These are phyloP conservation scores for Gallinago jamesoni DNA, from an alignment of 2,113 vertebrate species.

Conservation along the genomic window DNA sequence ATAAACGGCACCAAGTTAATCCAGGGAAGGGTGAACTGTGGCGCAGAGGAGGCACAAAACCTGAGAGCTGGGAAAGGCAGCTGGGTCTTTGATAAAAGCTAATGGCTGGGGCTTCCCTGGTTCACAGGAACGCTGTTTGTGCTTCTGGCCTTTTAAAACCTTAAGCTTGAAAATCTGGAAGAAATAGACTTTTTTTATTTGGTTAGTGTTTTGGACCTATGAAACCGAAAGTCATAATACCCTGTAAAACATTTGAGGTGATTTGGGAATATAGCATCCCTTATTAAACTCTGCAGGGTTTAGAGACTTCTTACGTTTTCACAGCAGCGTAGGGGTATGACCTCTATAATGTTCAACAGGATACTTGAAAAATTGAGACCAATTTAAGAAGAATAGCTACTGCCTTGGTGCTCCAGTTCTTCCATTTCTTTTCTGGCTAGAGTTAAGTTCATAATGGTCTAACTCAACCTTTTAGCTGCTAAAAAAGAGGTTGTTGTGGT, in stretches of 20 bases:
- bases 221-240: not conserved
- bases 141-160: not conserved
- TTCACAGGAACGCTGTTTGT: not conserved
- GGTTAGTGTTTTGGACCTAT: not conserved
- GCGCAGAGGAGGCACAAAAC: not conserved
- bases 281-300: not conserved
- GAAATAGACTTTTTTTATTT: conserved; percentile 29
- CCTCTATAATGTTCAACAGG: not conserved
- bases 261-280: not conserved
- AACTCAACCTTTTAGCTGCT: not conserved
- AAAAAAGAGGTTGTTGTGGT: not conserved
- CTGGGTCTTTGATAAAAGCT: not conserved
- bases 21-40: not conserved
- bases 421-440: not conserved
- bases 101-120: not conserved
- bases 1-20: not conserved
- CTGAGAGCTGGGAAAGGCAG: not conserved
- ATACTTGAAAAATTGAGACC: not conserved
- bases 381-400: conserved; percentile 18
- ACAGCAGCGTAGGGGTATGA: not conserved
- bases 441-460: conserved; percentile 24
- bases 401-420: not conserved
- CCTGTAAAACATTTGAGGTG: not conserved
- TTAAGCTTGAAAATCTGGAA: not conserved
- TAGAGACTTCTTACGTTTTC: not conserved